phyloP scores from a whole-genome alignment of 2,113 vertebrate genomes.

The Emberiza fucata region DNA sequence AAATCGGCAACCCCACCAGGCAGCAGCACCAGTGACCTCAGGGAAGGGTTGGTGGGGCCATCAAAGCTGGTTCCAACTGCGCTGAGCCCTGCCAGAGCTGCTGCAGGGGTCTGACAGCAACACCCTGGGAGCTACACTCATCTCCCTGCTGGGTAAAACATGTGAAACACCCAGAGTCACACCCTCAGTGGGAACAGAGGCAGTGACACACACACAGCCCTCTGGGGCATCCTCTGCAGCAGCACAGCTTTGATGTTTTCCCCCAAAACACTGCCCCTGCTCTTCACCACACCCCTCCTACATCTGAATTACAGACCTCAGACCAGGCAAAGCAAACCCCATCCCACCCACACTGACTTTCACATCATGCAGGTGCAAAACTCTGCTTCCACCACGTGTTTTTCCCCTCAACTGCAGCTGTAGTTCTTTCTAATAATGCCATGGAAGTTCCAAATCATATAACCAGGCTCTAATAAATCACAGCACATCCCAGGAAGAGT shows the following conservation, averaged over 20 bases:
- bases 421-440: background rate
- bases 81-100: background rate
- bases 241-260: background rate
- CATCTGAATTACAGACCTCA: background rate
- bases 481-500: background rate
- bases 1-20: accelerated
- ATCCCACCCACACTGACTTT: background rate
- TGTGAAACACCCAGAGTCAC: background rate
- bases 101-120: background rate
- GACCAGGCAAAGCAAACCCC: background rate
- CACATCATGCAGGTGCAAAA: background rate
- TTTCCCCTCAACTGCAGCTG: background rate
- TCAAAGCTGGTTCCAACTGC: accelerated
- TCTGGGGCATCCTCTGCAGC: background rate
- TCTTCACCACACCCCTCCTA: background rate
- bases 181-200: accelerated
- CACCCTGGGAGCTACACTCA: background rate
- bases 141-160: accelerated
- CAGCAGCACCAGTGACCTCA: background rate
- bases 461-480: background rate
- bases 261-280: background rate
- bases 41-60: background rate
- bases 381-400: accelerated
- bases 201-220: background rate
- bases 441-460: background rate